Evolutionary conservation across 1,140 invertebrate species (phyloP), one percentile per base, ranked within the genome.

Genomic region (Drosophila gunungcola): DNA sequence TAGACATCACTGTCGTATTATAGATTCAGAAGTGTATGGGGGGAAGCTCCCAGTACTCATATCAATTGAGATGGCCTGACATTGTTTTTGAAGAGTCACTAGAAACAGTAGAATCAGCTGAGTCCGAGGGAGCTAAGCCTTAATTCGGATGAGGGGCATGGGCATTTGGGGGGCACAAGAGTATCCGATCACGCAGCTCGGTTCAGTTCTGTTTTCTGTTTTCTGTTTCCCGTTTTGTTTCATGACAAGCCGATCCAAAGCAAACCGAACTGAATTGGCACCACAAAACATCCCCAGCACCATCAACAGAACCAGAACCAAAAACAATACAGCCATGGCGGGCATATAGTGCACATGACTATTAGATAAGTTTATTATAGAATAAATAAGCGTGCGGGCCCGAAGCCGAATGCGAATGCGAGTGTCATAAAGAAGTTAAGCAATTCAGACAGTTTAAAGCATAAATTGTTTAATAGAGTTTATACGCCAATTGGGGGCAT

Each of bases 401-500:
- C 34, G 41, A 65, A 32, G 21, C 60, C 38, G 42, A 65, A 51
- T 21, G 43, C 63, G 63, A 64, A 48, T 62, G 42, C 42, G 29
- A 65, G 41, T 34, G 69, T 36, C 70, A 86, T 88, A 86, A 82
- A 88, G 75, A 88, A 86, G 83, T 86, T 79, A 72, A 88, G 56
- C 79, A 88, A 86, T 83, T 86, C 62, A 76, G 72, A 56, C 70
- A 81, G 70, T 88, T 83, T 60, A 76, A 81, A 62, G 65, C 79
- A 83, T 88, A 76, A 86, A 86, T 86, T 83, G 79, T 51, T 88
- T 88, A 86, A 86, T 86, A 88, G 70, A 88, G 69, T 82, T 78
- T 80, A 49, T 46, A 32, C 69, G 45, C 27, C 73, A 74, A 78
- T 80, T 83, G 70, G 58, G 78, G 74, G 54, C 54, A 64, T 49